phyloP scores from a whole-genome alignment of 2,888 invertebrate genomes.

The Celastrina argiolus region DNA sequence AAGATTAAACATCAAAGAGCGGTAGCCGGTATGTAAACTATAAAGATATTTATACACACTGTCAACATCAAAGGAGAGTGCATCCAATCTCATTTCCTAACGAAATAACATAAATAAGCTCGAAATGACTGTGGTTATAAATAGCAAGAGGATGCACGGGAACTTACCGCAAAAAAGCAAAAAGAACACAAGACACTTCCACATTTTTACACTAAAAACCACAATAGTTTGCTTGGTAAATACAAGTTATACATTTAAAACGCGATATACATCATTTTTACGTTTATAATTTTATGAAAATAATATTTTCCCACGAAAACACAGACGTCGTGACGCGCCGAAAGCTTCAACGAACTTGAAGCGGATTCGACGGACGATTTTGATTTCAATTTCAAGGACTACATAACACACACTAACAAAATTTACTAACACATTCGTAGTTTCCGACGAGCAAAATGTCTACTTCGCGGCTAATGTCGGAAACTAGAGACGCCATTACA shows the following conservation, averaged over 20 bases:
- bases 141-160: slow-evolving; percentile 57
- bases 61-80: slow-evolving; percentile 42
- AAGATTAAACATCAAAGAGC: slow-evolving; percentile 29
- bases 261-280: slow-evolving; percentile 42
- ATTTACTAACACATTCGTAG: slow-evolving; percentile 38
- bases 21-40: slow-evolving; percentile 18
- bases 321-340: background rate
- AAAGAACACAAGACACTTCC: slow-evolving; percentile 51
- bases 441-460: background rate
- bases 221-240: slow-evolving; percentile 25
- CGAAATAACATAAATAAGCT: slow-evolving; percentile 61
- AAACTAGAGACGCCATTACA: background rate
- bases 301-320: slow-evolving; percentile 41
- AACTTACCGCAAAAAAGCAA: slow-evolving; percentile 66
- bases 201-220: slow-evolving; percentile 54
- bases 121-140: slow-evolving; percentile 64
- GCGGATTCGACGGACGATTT: slow-evolving; percentile 35
- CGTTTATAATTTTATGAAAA: slow-evolving; percentile 43
- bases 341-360: slow-evolving; percentile 32
- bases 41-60: slow-evolving; percentile 24
- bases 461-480: background rate
- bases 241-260: slow-evolving; percentile 22
- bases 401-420: slow-evolving; percentile 50
- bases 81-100: slow-evolving; percentile 44
- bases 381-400: slow-evolving; percentile 48